Evolutionary conservation across 30 jellyfish, hydroid and myxozoan genomes (phyloP).

Genomic region (Hydractinia echinata): DNA sequence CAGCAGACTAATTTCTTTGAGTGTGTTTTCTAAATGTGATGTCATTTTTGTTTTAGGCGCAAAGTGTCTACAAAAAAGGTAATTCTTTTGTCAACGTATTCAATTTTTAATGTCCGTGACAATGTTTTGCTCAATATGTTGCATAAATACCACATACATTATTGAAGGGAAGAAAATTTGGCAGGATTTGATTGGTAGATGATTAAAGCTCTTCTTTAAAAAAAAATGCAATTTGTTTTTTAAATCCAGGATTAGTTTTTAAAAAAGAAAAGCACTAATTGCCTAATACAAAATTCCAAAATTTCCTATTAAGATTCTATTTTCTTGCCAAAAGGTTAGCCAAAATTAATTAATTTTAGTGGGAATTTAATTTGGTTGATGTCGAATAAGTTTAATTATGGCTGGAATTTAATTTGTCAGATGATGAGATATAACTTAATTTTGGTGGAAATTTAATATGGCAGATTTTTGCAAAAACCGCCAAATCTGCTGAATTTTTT

Average conservation of each 20-base stretch:
- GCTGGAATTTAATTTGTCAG: no score
- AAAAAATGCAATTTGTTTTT: background rate
- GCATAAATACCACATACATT: background rate
- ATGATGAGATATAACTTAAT: no score
- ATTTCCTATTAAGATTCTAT: no score
- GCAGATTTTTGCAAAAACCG: no score
- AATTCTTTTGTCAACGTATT: background rate
- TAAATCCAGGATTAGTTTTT: background rate
- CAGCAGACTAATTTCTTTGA: background rate
- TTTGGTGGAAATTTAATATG: no score
- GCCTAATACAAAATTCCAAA: background rate
- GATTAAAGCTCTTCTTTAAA: background rate
- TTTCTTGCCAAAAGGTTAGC: no score
- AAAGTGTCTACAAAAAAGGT: constrained; percentile 72
- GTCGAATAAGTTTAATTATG: no score
- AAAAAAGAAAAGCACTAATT: background rate
- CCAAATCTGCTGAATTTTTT: no score
- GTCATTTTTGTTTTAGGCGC: constrained; percentile 40
- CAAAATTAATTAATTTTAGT: no score
- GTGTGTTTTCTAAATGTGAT: background rate
- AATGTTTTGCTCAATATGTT: background rate
- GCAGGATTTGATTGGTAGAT: no score
- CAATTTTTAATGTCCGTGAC: background rate
- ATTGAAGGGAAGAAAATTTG: background rate
- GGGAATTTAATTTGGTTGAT: no score